Percentiles rank a stretch among this genome's conserved stretches.
Evolutionary conservation across 2,888 invertebrate genomes (phyloP).

Genomic region (Drosophila antonietae): DNA sequence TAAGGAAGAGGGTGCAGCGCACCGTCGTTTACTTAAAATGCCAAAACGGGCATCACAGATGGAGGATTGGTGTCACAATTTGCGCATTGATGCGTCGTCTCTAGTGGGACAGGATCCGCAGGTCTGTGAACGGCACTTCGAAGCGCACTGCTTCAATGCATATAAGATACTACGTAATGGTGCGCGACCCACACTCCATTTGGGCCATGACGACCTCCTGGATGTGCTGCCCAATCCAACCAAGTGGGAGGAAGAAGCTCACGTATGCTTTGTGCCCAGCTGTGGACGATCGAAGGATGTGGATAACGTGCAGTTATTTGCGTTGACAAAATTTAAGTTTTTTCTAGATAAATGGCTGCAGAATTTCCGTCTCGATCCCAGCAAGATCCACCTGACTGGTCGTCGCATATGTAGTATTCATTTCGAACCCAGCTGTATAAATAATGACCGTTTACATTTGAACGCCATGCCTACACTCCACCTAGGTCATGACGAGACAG

Average conservation of each 20-base stretch:
- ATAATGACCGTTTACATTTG: slow-evolving; percentile 35
- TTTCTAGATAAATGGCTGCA: slow-evolving; percentile 67
- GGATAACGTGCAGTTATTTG: slow-evolving; percentile 41
- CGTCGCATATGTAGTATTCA: slow-evolving; percentile 65
- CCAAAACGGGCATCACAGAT: slow-evolving; percentile 46
- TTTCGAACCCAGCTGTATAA: slow-evolving; percentile 56
- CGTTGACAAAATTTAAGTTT: slow-evolving; percentile 52
- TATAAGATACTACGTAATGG: slow-evolving; percentile 45
- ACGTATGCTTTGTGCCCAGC: slow-evolving; percentile 58
- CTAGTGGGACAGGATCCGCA: slow-evolving; percentile 35
- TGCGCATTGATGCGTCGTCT: slow-evolving; percentile 36
- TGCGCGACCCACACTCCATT: slow-evolving; percentile 71
- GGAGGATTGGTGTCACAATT: slow-evolving; percentile 71
- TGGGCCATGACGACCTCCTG: slow-evolving; percentile 56
- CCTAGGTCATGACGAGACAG: slow-evolving; percentile 59
- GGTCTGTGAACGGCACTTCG: slow-evolving; percentile 78
- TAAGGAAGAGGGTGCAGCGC: slow-evolving; percentile 16
- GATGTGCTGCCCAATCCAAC: slow-evolving; percentile 65
- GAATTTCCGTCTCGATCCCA: slow-evolving; percentile 55
- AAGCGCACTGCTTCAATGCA: slow-evolving; percentile 55
- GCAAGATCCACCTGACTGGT: slow-evolving; percentile 22
- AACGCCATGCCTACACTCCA: slow-evolving; percentile 70
- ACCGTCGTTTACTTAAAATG: slow-evolving; percentile 52
- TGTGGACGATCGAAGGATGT: slow-evolving; percentile 43
- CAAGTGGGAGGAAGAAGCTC: slow-evolving; percentile 15